Conservation (phyloP, 2,888 invertebrate species). For the Sinopyrophorus schimmeli region DNA sequence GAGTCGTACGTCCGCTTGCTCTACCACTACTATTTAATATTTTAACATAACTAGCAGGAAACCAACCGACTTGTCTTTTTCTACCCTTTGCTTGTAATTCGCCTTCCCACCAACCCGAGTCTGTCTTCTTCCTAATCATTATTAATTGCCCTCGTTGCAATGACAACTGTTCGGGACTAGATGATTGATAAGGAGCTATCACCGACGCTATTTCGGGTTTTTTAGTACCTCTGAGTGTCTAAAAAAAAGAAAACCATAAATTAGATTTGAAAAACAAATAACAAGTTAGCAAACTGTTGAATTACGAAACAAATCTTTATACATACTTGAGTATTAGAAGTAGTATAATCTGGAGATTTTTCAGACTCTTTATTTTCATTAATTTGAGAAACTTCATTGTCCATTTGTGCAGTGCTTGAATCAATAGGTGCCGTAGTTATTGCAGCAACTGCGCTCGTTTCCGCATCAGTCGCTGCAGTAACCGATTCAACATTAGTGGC, state of each 20-base stretch:
- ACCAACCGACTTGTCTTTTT: conserved; percentile 95
- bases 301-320: not conserved
- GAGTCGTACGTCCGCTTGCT: conserved; percentile 73
- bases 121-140: conserved; percentile 94
- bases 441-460: conserved; percentile 19
- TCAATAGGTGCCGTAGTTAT: conserved; percentile 33
- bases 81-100: conserved; percentile 92
- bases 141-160: conserved; percentile 90
- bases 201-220: conserved; percentile 94
- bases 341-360: conserved; percentile 40
- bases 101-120: conserved; percentile 99
- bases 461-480: conserved; percentile 32
- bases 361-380: conserved; percentile 57
- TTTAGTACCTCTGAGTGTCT: conserved; percentile 66
- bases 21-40: conserved; percentile 69
- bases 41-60: conserved; percentile 98
- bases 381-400: conserved; percentile 56
- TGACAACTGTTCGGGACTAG: conserved; percentile 88
- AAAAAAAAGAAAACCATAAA: too few relatives aligned
- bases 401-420: conserved; percentile 46
- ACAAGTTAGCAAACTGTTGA: not conserved
- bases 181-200: conserved; percentile 89
- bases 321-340: conserved; percentile 52
- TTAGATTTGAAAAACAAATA: too few relatives aligned
- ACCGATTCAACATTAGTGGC: conserved; percentile 24